Evolutionary conservation across 2,888 invertebrate genomes (phyloP), one percentile per base, ranked within the genome.

Genomic region (Dorcus parallelipipedus): DNA sequence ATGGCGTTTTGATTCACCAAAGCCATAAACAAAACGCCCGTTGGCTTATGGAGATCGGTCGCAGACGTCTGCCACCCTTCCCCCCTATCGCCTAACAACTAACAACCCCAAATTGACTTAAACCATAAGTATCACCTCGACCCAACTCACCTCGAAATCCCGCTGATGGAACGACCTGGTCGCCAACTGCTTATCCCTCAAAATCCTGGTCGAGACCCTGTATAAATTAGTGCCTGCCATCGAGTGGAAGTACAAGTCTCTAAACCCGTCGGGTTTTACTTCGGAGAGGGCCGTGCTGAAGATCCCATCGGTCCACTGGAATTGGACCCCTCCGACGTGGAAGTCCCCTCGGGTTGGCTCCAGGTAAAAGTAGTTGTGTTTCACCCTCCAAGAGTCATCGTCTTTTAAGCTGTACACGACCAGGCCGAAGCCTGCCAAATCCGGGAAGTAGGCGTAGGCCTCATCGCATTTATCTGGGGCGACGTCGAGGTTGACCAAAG

Each of bases 301-400:
- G 9, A 92, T 81, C 0, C 91, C 91, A 69, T 92, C 92, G 62
- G 85, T 86, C 91, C 91, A 93, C 70, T 88, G 86, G 78, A 91
- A 93, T 0, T 80, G 76, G 65, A 88, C 82, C 0, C 86, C 89
- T 38, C 85, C 86, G 52, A 91, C 81, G 50, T 82, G 79, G 55
- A 88, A 82, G 65, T 88, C 85, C 0, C 90, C 89, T 68, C 81
- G 79, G 0, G 84, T 69, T 0, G 92, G 90, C 71, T 90, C 89
- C 67, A 90, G 85, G 68, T 83, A 83, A 76, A 91, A 91, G 70
- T 84, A 91, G 69, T 89, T 90, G 69, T 93, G 91, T 17, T 72
- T 71, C 9, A 84, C 76, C 40, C 88, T 76, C 90, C 91, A 92
- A 26, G 89, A 86, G 58, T 83, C 81, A 58, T 86, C 82, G 0